phyloP scores from a whole-genome alignment of 2,797 vertebrate genomes.

The Pampus argenteus region DNA sequence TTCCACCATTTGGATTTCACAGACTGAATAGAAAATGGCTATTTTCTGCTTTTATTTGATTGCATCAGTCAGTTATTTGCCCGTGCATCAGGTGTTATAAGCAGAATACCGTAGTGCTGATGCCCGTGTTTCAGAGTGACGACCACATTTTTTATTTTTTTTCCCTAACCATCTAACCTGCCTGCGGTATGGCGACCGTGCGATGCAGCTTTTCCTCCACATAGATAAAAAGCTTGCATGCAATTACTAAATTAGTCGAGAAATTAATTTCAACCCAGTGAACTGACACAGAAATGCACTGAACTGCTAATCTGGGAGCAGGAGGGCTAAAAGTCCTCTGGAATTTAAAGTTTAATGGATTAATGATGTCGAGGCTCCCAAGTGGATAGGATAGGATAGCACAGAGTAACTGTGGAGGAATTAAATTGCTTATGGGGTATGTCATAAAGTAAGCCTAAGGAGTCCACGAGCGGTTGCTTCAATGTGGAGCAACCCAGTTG shows the following conservation, averaged over 20 bases:
- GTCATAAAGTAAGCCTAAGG: slow-evolving; percentile 41
- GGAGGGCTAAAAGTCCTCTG: slow-evolving; percentile 72
- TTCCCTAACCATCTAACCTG: slow-evolving; percentile 58
- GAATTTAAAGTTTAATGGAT: slow-evolving; percentile 84
- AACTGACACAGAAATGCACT: slow-evolving; percentile 83
- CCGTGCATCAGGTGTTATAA: slow-evolving; percentile 15
- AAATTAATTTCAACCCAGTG: slow-evolving; percentile 83
- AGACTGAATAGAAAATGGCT: slow-evolving; percentile 37
- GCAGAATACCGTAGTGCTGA: slow-evolving; percentile 13
- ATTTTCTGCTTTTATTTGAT: slow-evolving; percentile 30
- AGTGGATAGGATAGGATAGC: slow-evolving; percentile 66
- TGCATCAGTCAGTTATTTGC: slow-evolving; percentile 26
- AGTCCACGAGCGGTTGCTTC: slow-evolving; percentile 21
- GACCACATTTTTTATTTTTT: slow-evolving; percentile 3
- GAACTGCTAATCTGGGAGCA: slow-evolving; percentile 80
- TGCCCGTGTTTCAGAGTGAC: slow-evolving; percentile 7
- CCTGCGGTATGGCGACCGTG: slow-evolving; percentile 43
- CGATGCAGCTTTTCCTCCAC: slow-evolving; percentile 50
- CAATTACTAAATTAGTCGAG: slow-evolving; percentile 82
- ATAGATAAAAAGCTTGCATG: slow-evolving; percentile 70
- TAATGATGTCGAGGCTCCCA: slow-evolving; percentile 80
- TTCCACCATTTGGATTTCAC: slow-evolving; percentile 43
- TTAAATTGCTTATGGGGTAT: slow-evolving; percentile 61
- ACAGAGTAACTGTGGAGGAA: slow-evolving; percentile 69
- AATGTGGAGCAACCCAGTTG: slow-evolving; percentile 28